Base-by-base conservation (phyloP, 1,140 invertebrate genomes). In the Uloborus diversus region DNA sequence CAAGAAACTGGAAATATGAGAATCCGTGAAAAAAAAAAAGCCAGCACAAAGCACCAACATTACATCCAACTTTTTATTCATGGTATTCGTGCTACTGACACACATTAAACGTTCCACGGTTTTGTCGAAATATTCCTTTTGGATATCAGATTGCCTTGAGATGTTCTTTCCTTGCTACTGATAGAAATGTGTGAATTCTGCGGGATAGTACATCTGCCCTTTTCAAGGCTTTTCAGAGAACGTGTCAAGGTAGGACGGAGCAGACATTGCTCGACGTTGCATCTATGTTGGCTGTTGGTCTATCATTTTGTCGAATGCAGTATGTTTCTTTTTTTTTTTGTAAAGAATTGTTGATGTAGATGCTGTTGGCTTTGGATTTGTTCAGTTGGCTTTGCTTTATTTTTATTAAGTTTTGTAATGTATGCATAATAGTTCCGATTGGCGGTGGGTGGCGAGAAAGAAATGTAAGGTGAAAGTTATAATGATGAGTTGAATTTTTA, bases 1-100 rank as follows among this genome's bases (percentile, higher is more conserved):
- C 65, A 68, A 68, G 42, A 68, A 68, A 68, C 65, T 68, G 42
- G 47, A 32, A 61, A 42, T 57, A 20, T 57, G 27, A 11, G 23
- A 68, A 68, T 68, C 62, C 62, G 47, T 65, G 47, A 65, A 65
- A 20, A 13, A 13, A 14, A 56, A 4, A 1, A 25, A 25, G n/a
- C 53, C 47, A 17, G 47, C 47, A 13, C 47, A 49, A 32, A 53
- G n/a, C 42, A 1, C 30, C 35, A 23, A 13, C 13, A 30, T 59
- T 32, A 27, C 14, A 27, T 17, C 4, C 28, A 11, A 27, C 13
- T 64, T 64, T 23, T 37, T 37, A 13, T 64, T 64, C 61, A 37
- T 37, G 20, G 4, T 64, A 9, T 51, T 51, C 42, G 64, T 68
- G 47, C 65, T 33, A 68, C 17, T 68, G 65, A 68, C 65, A 68